A percentile compares a stretch with the other conserved stretches of the same genome.
Conservation (phyloP, 92 coral and sea anemone genomes). For the Porites cylindrica region DNA sequence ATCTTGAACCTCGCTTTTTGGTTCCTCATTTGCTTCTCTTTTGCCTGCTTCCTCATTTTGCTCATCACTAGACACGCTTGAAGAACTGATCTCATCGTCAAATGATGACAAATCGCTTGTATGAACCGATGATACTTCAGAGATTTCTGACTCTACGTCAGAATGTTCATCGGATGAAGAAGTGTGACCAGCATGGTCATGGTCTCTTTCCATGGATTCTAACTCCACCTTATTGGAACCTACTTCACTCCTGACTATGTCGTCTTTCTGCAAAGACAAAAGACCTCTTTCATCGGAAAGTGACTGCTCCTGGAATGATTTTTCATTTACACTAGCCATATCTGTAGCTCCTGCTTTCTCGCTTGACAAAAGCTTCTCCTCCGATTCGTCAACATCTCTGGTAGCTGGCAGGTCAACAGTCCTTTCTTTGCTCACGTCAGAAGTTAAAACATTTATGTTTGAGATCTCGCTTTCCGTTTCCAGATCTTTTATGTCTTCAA, state of each 20-base stretch:
- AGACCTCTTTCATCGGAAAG: not conserved
- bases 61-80: conserved; percentile 53
- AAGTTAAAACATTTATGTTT: not conserved
- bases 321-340: not conserved
- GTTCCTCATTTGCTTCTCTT: not conserved
- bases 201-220: not conserved
- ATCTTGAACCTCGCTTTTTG: conserved; percentile 20
- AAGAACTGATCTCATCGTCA: conserved; percentile 87
- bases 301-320: not conserved
- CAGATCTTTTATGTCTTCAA: not conserved
- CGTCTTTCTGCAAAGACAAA: not conserved
- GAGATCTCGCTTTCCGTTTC: not conserved
- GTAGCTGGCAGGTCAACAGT: not conserved
- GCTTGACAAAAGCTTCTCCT: not conserved
- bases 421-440: not conserved
- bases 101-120: conserved; percentile 98
- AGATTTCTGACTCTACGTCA: conserved; percentile 81
- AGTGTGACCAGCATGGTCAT: not conserved
- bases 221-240: not conserved
- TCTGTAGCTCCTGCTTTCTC: not conserved
- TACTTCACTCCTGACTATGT: not conserved
- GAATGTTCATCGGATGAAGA: conserved; percentile 71
- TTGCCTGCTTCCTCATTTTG: conserved; percentile 15
- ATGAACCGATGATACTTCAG: conserved; percentile 96
- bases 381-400: not conserved